Base-by-base conservation (phyloP, 2,113 vertebrate genomes). In the Lynx canadensis region DNA sequence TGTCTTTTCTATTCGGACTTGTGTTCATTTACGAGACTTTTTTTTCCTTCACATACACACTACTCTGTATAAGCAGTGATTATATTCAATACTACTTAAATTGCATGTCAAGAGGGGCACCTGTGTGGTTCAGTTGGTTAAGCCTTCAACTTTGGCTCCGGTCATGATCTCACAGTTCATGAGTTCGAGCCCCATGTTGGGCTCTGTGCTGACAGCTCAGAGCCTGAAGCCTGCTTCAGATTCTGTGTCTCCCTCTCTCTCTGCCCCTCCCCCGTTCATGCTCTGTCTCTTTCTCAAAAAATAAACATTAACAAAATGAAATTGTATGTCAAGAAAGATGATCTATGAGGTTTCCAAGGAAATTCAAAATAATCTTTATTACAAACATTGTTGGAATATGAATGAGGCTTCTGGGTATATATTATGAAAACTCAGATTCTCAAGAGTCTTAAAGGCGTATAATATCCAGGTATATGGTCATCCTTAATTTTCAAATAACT, bases 41-140 rank as follows among this genome's bases (percentile, higher is more conserved):
- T 68, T 29, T 60, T 11, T 15, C 41, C 23, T 27, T 89, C 60
- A 63, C 60, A 65, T 63, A 82, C 14, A 79, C 15, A 38, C 55
- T 76, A 65, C 19, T 50, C 60, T 91, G 14, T 90, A 83, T 91
- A 87, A 86, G 81, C 27, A 81, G 18, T 86, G 13, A 78, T 25
- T 73, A 63, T 60, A 36, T 91, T 81, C 41, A 60, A 50, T 92
- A 94, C 25, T 96, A 73, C 45, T 95, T 84, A 76, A 94, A 63
- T 25, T 33, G 41, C 13, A 87, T 92, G 31, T 73, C 36, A 48
- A 89, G 27, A 79, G 52, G 4, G 52, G 52, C 14, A 15, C 52
- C 52, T 16, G 52, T 16, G 14, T 52, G 52, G 15, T 5, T 52
- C 52, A 52, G 52, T 52, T 52, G 14, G 52, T 15, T 52, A 52